Conservation (phyloP, 1,140 invertebrate genomes). For the Temnothorax curvispinosus region DNA sequence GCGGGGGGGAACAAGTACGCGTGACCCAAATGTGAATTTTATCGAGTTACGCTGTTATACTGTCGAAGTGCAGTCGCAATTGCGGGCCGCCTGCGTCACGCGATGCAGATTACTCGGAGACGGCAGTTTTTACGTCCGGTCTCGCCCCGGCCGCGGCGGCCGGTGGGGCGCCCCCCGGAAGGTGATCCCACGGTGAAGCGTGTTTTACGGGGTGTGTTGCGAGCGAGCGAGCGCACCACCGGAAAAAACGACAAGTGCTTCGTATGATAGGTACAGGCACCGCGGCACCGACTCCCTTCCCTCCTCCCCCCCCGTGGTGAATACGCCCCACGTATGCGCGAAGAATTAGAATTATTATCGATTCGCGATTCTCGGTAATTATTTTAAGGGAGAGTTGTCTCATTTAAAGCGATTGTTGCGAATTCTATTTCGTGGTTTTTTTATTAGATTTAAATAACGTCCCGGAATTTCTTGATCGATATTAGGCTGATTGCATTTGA, state of each 20-base stretch:
- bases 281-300: not conserved
- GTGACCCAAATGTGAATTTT: constrained; percentile 82
- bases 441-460: too few relatives aligned
- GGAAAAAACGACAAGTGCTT: constrained; percentile 69
- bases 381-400: not conserved
- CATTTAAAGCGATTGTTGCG: not conserved
- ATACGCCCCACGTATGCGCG: not conserved
- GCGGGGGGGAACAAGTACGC: constrained; percentile 56
- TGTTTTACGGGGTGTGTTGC: constrained; percentile 35
- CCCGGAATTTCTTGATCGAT: too few relatives aligned
- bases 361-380: constrained; percentile 41
- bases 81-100: constrained; percentile 77
- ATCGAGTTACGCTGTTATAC: constrained; percentile 78
- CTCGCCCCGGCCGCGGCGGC: not conserved
- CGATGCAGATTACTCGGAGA: constrained; percentile 74
- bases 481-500: too few relatives aligned
- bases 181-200: constrained; percentile 27
- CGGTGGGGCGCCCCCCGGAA: constrained; percentile 4
- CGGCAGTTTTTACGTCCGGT: constrained; percentile 72
- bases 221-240: constrained; percentile 43
- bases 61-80: constrained; percentile 78
- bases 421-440: not conserved
- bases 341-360: constrained; percentile 54
- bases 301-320: not conserved
- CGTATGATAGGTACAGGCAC: constrained; percentile 43